phyloP scores from a whole-genome alignment of 2,113 vertebrate species.

The Aegotheles bennettii region DNA sequence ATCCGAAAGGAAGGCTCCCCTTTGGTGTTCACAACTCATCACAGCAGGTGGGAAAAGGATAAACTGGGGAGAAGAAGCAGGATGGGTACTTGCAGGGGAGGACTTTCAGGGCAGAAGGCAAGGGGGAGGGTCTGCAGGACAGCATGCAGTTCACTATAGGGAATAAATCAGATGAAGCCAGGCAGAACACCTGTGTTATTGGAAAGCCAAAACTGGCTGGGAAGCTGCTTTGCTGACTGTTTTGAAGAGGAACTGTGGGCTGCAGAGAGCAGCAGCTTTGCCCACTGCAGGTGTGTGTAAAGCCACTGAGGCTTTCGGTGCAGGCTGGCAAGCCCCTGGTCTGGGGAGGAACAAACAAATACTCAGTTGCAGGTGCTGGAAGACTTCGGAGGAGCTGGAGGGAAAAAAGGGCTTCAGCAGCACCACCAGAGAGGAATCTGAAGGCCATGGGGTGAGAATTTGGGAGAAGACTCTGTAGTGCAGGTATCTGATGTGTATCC shows the following conservation, averaged over 20 bases:
- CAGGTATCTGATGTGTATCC: background rate
- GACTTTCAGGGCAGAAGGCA: background rate
- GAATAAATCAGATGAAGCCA: background rate
- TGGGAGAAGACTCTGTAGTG: background rate
- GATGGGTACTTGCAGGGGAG: background rate
- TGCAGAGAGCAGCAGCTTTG: background rate
- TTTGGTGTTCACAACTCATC: background rate
- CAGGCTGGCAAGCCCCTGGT: fast-evolving
- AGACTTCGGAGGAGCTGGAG: background rate
- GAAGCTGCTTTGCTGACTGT: background rate
- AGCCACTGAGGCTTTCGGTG: background rate
- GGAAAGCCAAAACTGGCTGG: constrained; percentile 15
- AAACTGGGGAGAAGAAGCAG: background rate
- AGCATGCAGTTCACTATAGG: background rate
- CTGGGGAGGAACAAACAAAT: background rate
- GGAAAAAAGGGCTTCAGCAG: background rate
- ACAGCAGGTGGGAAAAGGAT: background rate
- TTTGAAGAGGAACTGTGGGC: background rate
- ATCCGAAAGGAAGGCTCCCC: background rate
- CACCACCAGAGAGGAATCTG: background rate
- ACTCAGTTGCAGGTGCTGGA: fast-evolving
- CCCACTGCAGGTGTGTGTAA: background rate
- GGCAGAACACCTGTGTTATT: background rate
- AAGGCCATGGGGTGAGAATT: background rate
- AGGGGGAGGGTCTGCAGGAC: background rate